Percentiles rank a stretch among this genome's conserved stretches.
phyloP scores from a whole-genome alignment of 2,888 invertebrate species.

The Tachina fera region DNA sequence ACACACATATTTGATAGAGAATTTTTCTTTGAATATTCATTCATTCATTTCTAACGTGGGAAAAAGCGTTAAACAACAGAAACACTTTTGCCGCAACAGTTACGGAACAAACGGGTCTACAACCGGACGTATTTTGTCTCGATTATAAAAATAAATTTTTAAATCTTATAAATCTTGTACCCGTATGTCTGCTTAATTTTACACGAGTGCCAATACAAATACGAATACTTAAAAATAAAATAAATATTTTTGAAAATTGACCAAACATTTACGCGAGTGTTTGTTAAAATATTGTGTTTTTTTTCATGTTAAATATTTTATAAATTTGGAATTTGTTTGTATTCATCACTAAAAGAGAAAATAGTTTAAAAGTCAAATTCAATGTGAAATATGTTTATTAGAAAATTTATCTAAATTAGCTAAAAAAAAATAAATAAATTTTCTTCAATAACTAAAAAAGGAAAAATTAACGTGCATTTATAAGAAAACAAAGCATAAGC shows the following conservation, averaged over 20 bases:
- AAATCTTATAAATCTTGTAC: not conserved
- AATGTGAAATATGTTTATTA: slow-evolving; percentile 33
- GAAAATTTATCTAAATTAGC: slow-evolving; percentile 5
- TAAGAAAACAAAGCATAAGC: slow-evolving; percentile 8
- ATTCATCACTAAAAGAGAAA: slow-evolving; percentile 12
- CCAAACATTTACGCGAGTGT: slow-evolving; percentile 36
- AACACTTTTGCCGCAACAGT: slow-evolving; percentile 55
- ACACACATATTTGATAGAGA: slow-evolving; percentile 31
- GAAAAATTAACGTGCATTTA: slow-evolving; percentile 61
- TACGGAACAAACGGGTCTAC: slow-evolving; percentile 55
- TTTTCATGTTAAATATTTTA: not conserved
- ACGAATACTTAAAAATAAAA: not conserved
- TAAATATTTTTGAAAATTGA: slow-evolving; percentile 28
- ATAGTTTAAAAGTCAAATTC: slow-evolving; percentile 48
- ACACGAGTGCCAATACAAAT: slow-evolving; percentile 26
- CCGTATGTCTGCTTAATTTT: not conserved
- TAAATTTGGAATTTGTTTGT: slow-evolving; percentile 48
- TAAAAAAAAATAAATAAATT: slow-evolving; percentile 8
- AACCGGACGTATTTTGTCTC: slow-evolving; percentile 57
- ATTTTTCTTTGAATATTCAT: slow-evolving; percentile 41
- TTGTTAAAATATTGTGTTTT: slow-evolving; percentile 1
- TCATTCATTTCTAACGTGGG: slow-evolving; percentile 46
- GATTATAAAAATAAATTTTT: slow-evolving; percentile 27
- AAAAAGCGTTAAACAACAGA: slow-evolving; percentile 41
- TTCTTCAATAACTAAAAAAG: slow-evolving; percentile 7